These are phyloP conservation scores for Thalassophryne amazonica DNA, from an alignment of 2,797 vertebrate species.

Conservation along the genomic window DNA sequence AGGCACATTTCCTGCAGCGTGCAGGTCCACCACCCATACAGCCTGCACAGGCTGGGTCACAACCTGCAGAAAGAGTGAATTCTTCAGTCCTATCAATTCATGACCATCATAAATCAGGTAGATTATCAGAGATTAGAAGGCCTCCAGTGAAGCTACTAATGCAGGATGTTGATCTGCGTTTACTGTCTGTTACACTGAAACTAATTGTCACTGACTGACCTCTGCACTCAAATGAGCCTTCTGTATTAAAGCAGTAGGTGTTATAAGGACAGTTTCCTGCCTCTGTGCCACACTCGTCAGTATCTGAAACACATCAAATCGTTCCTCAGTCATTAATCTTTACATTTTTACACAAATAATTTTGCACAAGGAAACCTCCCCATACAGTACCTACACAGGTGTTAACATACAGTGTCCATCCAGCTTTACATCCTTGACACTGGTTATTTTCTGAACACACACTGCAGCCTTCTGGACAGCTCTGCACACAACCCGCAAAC, in stretches of 20 bases:
- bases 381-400: conserved; percentile 85
- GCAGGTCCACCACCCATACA: conserved; percentile 90
- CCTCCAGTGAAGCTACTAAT: no score
- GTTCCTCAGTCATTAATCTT: background rate
- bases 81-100: no score
- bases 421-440: conserved; percentile 86
- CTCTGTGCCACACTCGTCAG: conserved; percentile 91
- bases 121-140: no score
- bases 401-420: conserved; percentile 86
- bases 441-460: conserved; percentile 81
- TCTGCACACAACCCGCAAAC: conserved; percentile 47
- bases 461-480: conserved; percentile 83
- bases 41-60: conserved; percentile 87
- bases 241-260: conserved; percentile 91
- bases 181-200: background rate
- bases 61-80: conserved; percentile 73
- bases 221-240: conserved; percentile 90
- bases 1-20: conserved; percentile 90
- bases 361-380: background rate
- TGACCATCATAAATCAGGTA: no score
- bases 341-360: no score
- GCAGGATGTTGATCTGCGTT: background rate
- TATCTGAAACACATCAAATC: conserved; percentile 72
- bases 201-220: conserved; percentile 70
- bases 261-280: conserved; percentile 78